A percentile compares a stretch with the other conserved stretches of the same genome.
Evolutionary conservation across 1,140 invertebrate genomes (phyloP).

Genomic region (Microvelia longipes): DNA sequence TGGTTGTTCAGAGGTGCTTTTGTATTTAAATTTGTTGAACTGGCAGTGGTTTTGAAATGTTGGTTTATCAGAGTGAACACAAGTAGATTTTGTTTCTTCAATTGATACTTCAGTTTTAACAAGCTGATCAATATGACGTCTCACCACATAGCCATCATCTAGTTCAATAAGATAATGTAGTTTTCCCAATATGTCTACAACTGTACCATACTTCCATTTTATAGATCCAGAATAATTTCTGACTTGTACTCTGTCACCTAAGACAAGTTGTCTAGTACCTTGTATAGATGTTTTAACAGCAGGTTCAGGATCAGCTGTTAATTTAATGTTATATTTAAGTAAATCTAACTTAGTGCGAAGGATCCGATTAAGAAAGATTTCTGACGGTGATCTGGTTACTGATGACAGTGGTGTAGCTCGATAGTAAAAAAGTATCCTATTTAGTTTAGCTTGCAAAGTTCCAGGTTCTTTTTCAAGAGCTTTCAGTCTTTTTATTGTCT

Average conservation of each 20-base stretch:
- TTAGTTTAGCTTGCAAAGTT: background rate
- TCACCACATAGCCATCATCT: background rate
- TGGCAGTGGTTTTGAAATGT: background rate
- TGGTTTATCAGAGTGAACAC: background rate
- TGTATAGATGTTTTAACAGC: background rate
- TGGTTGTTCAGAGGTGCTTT: background rate
- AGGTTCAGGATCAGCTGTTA: background rate
- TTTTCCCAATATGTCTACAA: background rate
- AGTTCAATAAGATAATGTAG: background rate
- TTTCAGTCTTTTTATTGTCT: conserved; percentile 15
- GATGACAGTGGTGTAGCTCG: background rate
- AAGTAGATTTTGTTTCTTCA: background rate
- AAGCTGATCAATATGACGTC: background rate
- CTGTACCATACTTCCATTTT: background rate
- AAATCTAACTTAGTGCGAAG: background rate
- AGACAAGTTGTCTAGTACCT: background rate
- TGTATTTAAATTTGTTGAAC: too few relatives aligned
- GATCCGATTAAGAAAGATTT: background rate
- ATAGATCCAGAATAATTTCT: background rate
- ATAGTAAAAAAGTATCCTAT: background rate
- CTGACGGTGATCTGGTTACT: background rate
- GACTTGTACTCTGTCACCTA: background rate
- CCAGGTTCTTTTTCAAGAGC: background rate
- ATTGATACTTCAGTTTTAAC: background rate
- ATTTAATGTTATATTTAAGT: background rate